Conservation (phyloP, 2,888 invertebrate genomes). For the Metellina segmentata region DNA sequence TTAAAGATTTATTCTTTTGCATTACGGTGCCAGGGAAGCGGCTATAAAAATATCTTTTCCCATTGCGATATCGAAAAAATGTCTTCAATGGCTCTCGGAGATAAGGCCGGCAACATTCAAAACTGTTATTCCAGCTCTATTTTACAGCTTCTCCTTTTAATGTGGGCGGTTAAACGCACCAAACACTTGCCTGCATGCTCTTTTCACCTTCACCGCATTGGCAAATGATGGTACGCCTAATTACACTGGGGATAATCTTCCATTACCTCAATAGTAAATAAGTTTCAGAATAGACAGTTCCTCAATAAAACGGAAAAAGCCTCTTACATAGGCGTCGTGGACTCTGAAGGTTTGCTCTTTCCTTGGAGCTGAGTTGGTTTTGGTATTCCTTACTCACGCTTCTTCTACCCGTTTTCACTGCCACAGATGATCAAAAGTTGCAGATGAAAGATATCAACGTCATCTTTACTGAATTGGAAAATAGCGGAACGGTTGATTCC, state of each 20-base stretch:
- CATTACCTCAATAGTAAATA: no score
- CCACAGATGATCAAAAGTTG: no score
- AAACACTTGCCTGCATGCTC: background rate
- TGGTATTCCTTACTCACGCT: no score
- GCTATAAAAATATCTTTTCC: slow-evolving; percentile 47
- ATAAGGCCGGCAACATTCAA: slow-evolving; percentile 26
- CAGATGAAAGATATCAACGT: no score
- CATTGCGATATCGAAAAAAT: slow-evolving; percentile 29
- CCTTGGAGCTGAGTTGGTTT: no score
- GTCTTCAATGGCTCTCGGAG: slow-evolving; percentile 26
- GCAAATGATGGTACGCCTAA: background rate
- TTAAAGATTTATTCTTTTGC: slow-evolving; percentile 65
- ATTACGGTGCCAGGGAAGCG: slow-evolving; percentile 38
- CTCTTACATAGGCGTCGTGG: no score
- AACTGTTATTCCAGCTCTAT: background rate
- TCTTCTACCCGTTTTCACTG: no score
- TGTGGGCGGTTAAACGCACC: background rate
- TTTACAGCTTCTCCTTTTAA: slow-evolving; percentile 26
- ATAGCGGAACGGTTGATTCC: no score
- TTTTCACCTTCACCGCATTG: background rate
- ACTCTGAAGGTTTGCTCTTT: no score
- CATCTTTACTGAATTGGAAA: no score
- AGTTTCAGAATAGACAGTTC: no score
- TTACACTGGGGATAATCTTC: background rate
- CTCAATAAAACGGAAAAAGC: no score